Conservation (phyloP, 2,888 invertebrate genomes). For the Cantharis rustica region DNA sequence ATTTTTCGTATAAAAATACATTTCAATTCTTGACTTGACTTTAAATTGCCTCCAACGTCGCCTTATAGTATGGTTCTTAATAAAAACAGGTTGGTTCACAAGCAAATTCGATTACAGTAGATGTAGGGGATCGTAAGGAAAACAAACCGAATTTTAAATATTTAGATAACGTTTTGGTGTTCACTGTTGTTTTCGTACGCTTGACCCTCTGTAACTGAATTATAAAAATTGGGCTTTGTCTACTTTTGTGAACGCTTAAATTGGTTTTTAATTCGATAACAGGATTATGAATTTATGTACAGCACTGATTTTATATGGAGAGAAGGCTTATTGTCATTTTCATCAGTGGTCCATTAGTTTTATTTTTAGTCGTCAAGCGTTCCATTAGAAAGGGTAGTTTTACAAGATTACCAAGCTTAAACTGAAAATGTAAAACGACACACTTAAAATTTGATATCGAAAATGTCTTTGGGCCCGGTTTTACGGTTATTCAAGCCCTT, state of each 20-base stretch:
- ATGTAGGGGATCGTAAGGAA: not conserved
- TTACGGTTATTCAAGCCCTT: not conserved
- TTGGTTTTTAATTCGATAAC: not conserved
- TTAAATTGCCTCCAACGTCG: not conserved
- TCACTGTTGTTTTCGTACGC: not conserved
- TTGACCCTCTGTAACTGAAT: not conserved
- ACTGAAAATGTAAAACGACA: not conserved
- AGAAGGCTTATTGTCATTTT: not conserved
- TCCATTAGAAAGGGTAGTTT: not conserved
- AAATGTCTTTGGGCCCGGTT: not conserved
- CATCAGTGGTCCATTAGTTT: not conserved
- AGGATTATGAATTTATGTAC: not conserved
- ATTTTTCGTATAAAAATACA: not conserved
- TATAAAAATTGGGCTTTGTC: not conserved
- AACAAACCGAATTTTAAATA: not conserved
- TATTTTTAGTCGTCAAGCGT: not conserved
- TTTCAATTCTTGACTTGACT: not conserved
- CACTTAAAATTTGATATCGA: not conserved
- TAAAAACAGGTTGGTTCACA: not conserved
- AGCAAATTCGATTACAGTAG: not conserved
- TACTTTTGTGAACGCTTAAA: not conserved
- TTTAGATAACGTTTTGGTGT: not conserved
- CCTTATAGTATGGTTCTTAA: not conserved
- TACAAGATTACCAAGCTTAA: not conserved
- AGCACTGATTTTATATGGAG: not conserved